Evolutionary conservation across 2,113 vertebrate genomes (phyloP).

Genomic region (Bungarus multicinctus): DNA sequence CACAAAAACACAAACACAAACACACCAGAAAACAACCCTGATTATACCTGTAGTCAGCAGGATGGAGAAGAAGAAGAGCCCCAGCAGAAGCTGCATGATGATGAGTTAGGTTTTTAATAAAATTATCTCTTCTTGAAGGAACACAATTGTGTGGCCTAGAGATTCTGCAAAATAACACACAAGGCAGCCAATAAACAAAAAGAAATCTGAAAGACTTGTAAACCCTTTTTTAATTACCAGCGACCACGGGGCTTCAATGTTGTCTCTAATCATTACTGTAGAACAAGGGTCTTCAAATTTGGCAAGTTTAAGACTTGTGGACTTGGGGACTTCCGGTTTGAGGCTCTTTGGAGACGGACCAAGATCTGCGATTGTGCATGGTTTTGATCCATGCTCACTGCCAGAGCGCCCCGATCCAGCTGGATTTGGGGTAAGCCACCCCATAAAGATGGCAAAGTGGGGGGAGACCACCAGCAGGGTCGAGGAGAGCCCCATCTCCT

Average conservation of each 20-base stretch:
- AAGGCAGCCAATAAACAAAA: background rate
- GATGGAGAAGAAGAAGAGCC: background rate
- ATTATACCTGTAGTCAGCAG: background rate
- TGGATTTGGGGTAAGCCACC: too few relatives aligned
- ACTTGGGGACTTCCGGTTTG: too few relatives aligned
- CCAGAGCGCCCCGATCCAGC: too few relatives aligned
- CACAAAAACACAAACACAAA: too few relatives aligned
- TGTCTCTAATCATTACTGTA: background rate
- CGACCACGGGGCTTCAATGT: background rate
- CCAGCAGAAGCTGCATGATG: background rate
- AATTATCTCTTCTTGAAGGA: background rate
- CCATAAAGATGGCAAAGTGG: too few relatives aligned
- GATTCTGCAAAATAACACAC: background rate
- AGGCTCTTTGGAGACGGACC: too few relatives aligned
- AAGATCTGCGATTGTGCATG: too few relatives aligned
- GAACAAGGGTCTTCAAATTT: background rate
- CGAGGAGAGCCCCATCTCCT: too few relatives aligned
- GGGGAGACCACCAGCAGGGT: too few relatives aligned
- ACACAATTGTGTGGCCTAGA: background rate
- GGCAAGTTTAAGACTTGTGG: too few relatives aligned
- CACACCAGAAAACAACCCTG: background rate
- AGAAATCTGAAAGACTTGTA: background rate
- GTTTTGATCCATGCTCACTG: too few relatives aligned
- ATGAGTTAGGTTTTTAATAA: background rate
- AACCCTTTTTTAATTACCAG: background rate